phyloP scores from a whole-genome alignment of 2,797 vertebrate genomes.

The Micromesistius poutassou region DNA sequence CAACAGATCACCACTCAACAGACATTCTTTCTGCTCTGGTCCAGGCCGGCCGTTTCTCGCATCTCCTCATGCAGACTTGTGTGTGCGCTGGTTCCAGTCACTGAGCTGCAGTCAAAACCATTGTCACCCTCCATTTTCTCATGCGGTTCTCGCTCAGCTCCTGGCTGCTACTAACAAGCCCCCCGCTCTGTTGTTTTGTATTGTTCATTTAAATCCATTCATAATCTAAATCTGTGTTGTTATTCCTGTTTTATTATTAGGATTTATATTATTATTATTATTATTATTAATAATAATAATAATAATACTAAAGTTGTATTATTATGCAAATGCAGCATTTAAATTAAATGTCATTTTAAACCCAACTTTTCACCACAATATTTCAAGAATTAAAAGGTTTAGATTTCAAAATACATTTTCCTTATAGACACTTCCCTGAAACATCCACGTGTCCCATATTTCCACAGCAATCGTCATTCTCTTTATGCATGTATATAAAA shows the following conservation, averaged over 20 bases:
- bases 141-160: neutral
- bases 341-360: no score
- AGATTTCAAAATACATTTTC: neutral
- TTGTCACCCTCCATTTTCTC: conserved; percentile 14
- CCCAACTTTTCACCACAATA: neutral
- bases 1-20: no score
- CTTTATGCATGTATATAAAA: neutral
- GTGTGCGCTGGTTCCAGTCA: neutral
- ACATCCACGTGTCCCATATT: neutral
- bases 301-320: neutral
- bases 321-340: neutral
- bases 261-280: neutral
- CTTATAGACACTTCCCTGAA: neutral
- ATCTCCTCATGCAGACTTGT: neutral
- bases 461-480: neutral
- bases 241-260: neutral
- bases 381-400: neutral
- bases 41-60: neutral
- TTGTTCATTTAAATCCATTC: neutral
- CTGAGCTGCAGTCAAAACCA: conserved; percentile 4
- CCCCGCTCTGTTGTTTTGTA: neutral
- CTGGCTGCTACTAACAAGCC: conserved; percentile 17
- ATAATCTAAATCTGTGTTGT: neutral
- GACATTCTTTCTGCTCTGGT: neutral
- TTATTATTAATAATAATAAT: neutral